Evolutionary conservation across 2,113 vertebrate genomes (phyloP).

Genomic region (Vidua macroura): DNA sequence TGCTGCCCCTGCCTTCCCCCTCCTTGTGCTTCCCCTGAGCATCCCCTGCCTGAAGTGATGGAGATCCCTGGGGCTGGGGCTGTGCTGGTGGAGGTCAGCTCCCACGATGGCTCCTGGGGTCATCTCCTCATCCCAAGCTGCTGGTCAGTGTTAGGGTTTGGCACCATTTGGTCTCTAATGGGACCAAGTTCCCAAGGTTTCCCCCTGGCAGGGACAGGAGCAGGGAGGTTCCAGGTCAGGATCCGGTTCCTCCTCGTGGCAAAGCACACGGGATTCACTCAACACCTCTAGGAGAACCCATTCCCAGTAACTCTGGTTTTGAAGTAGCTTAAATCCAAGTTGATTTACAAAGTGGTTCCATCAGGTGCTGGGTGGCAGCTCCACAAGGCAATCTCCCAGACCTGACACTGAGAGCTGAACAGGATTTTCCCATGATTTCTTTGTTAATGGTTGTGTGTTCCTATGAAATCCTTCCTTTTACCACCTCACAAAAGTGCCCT

Average conservation of each 20-base stretch:
- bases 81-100: not conserved
- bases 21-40: not conserved
- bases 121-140: not conserved
- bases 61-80: not conserved
- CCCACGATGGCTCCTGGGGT: rapidly evolving
- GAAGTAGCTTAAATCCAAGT: not conserved
- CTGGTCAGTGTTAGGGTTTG: not conserved
- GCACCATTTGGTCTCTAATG: not conserved
- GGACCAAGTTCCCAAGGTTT: not conserved
- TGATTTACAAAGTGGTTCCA: not conserved
- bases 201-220: not conserved
- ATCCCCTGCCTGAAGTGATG: constrained; percentile 11
- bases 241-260: not conserved
- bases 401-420: rapidly evolving
- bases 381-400: not conserved
- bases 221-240: not conserved
- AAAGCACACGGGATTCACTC: not conserved
- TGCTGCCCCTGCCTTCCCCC: not conserved
- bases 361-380: not conserved
- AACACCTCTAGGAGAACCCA: not conserved
- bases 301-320: not conserved
- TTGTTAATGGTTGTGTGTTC: not conserved
- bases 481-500: not conserved
- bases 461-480: not conserved
- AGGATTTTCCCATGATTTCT: not conserved